Evolutionary conservation across 2,888 invertebrate species (phyloP).

Genomic region (Tiphia femorata): DNA sequence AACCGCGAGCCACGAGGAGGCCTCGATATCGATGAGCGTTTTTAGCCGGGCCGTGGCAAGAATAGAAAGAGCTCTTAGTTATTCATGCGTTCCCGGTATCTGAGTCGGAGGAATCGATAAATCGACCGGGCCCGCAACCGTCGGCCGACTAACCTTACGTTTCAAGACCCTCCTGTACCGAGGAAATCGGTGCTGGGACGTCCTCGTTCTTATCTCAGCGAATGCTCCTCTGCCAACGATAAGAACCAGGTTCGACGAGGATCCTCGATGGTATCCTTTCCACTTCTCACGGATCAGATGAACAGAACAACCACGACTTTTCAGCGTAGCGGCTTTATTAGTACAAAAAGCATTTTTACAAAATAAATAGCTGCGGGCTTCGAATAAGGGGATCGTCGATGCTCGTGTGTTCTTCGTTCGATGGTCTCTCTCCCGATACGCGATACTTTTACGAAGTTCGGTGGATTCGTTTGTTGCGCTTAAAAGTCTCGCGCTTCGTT

Average conservation of each 20-base stretch:
- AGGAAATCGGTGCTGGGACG: no score
- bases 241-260: no score
- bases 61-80: conserved; percentile 61
- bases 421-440: no score
- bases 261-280: not conserved
- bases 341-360: conserved; percentile 67
- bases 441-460: no score
- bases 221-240: no score
- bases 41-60: conserved; percentile 42
- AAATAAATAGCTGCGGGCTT: conserved; percentile 66
- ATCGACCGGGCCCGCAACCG: conserved; percentile 48
- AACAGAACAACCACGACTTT: conserved; percentile 15
- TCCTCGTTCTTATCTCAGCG: conserved; percentile 24
- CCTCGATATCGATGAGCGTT: conserved; percentile 28
- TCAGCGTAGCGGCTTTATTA: conserved; percentile 62
- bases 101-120: conserved; percentile 61
- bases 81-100: conserved; percentile 61
- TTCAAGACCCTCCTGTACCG: conserved; percentile 26
- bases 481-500: no score
- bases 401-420: not conserved
- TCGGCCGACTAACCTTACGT: conserved; percentile 7
- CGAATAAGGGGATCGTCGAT: conserved; percentile 43
- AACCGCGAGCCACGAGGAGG: no score
- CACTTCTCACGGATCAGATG: not conserved
- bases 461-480: no score